phyloP scores from a whole-genome alignment of 2,113 vertebrate genomes.

The Etheostoma spectabile region DNA sequence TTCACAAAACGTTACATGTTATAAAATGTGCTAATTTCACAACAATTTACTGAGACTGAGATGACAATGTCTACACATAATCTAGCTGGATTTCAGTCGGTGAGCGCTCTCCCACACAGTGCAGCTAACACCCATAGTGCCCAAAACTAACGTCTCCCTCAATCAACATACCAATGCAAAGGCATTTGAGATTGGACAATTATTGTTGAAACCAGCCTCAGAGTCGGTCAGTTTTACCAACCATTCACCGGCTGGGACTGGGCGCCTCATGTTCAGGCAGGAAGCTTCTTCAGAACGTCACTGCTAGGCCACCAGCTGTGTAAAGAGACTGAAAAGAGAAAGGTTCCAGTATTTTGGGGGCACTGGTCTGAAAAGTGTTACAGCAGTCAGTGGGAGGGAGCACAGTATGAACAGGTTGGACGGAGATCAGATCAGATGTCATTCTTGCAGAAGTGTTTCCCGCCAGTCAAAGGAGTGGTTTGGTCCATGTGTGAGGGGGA shows the following conservation, averaged over 20 bases:
- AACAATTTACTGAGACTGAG: constrained; percentile 40
- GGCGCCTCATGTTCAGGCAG: constrained; percentile 2
- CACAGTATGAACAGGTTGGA: background rate
- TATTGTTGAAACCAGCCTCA: background rate
- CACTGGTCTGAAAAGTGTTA: background rate
- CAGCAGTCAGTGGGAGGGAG: constrained; percentile 6
- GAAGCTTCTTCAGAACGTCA: background rate
- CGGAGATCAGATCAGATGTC: constrained; percentile 26
- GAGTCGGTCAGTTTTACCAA: background rate
- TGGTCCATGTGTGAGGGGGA: constrained; percentile 95
- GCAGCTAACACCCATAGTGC: background rate
- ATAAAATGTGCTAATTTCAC: constrained; percentile 30
- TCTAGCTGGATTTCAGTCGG: background rate
- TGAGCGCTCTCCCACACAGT: constrained; percentile 8
- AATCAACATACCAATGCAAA: background rate
- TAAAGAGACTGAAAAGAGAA: background rate
- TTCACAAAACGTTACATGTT: background rate
- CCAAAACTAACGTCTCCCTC: background rate
- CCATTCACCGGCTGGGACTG: background rate
- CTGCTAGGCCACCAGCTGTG: background rate
- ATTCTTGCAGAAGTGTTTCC: constrained; percentile 93
- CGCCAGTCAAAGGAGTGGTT: constrained; percentile 98
- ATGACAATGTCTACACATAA: background rate
- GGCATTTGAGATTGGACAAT: background rate
- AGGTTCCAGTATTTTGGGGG: background rate